Conservation (phyloP, 1,140 invertebrate genomes). For the Drosophila bipectinata region DNA sequence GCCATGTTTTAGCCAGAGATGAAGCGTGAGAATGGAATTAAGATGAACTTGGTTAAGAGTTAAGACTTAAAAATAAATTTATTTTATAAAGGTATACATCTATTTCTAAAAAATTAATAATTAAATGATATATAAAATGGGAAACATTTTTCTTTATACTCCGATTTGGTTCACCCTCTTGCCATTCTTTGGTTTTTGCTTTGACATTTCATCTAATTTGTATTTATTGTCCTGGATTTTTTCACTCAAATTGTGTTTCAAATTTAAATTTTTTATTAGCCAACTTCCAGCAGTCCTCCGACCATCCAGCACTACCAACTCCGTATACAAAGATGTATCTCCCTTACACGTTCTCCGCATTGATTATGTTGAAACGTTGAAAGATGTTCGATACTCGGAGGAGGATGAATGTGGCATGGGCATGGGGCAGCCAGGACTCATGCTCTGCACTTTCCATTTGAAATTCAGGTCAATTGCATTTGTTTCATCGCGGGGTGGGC, state of each 20-base stretch:
- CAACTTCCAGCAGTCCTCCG: too few species aligned
- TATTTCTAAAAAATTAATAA: neutral
- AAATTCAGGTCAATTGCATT: constrained; percentile 68
- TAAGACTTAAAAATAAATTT: neutral
- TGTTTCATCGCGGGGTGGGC: constrained; percentile 18
- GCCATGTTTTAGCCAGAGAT: constrained; percentile 26
- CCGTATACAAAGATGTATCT: neutral
- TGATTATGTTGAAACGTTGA: constrained; percentile 35
- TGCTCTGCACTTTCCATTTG: constrained; percentile 40
- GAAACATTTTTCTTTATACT: neutral
- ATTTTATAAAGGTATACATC: neutral
- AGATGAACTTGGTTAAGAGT: neutral
- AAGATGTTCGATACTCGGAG: constrained; percentile 30
- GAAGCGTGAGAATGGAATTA: constrained; percentile 23
- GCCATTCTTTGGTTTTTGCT: constrained; percentile 10
- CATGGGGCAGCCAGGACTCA: constrained; percentile 14
- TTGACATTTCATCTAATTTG: constrained; percentile 74
- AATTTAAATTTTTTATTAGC: constrained; percentile 77
- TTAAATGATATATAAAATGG: neutral
- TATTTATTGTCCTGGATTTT: constrained; percentile 72
- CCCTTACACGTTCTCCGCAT: constrained; percentile 43
- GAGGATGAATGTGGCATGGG: constrained; percentile 17
- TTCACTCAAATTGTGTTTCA: constrained; percentile 63
- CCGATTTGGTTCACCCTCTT: constrained; percentile 3
- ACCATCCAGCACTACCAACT: neutral